Evolutionary conservation across 2,888 invertebrate genomes (phyloP).

Genomic region (Heterodera filipjevi): DNA sequence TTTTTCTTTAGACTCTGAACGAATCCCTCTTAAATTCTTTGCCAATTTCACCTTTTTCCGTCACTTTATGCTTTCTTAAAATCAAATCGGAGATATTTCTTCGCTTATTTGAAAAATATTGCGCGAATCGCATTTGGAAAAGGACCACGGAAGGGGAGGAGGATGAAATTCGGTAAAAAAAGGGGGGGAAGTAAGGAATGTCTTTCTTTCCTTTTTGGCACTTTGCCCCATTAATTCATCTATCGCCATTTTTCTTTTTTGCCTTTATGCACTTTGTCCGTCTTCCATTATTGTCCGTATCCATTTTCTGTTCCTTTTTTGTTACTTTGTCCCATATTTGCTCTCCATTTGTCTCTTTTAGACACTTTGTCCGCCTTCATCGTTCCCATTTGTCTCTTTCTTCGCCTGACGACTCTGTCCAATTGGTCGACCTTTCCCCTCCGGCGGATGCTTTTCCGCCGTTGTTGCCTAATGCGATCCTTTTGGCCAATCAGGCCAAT

Average conservation of each 20-base stretch:
- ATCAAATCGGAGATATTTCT: not conserved
- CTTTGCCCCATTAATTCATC: no score
- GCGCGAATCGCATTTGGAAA: not conserved
- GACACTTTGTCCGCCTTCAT: conserved; percentile 8
- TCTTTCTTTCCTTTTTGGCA: no score
- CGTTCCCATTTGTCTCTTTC: not conserved
- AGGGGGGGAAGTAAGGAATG: no score
- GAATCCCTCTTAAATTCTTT: not conserved
- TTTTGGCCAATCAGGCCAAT: conserved; percentile 23
- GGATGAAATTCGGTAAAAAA: not conserved
- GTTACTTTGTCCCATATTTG: no score
- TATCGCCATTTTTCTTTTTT: no score
- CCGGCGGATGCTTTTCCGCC: not conserved
- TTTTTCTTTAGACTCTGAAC: not conserved
- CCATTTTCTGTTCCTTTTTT: not conserved
- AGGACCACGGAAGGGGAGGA: not conserved
- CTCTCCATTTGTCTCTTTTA: no score
- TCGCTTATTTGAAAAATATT: not conserved
- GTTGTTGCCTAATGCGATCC: not conserved
- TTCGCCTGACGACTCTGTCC: not conserved
- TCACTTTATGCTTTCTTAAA: not conserved
- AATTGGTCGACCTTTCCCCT: not conserved
- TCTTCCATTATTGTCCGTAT: not conserved
- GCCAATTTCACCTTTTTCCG: not conserved
- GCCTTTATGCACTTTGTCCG: not conserved